These are phyloP conservation scores for Mystacornis crossleyi DNA, from an alignment of 2,113 vertebrate species.

Conservation along the genomic window DNA sequence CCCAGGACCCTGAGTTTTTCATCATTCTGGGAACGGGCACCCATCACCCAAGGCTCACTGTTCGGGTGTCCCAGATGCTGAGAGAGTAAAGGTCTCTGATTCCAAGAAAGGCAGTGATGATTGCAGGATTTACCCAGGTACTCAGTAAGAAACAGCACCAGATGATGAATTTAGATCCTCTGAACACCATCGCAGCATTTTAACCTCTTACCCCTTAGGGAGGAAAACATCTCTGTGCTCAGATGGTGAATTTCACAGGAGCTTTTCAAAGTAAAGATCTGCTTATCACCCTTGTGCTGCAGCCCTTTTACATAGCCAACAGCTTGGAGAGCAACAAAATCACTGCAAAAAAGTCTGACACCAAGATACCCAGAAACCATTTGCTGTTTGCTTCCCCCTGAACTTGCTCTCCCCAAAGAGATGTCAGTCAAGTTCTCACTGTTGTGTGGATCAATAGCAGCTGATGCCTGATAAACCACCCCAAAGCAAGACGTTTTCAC, in stretches of 20 bases:
- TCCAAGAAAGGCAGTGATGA: neutral
- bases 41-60: neutral
- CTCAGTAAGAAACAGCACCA: neutral
- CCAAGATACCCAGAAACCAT: neutral
- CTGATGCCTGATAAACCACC: neutral
- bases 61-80: neutral
- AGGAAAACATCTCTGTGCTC: neutral
- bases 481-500: neutral
- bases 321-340: neutral
- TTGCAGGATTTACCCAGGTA: neutral
- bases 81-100: neutral
- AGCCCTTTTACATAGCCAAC: neutral
- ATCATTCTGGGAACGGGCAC: neutral
- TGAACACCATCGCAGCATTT: neutral
- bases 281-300: neutral
- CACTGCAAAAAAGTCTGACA: neutral
- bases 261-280: neutral
- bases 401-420: neutral
- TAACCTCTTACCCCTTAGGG: neutral
- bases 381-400: neutral
- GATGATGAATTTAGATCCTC: neutral
- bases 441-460: neutral
- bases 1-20: too few species aligned
- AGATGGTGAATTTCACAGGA: neutral
- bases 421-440: neutral